Evolutionary conservation across 1,140 invertebrate species (phyloP).

Genomic region (Euura saliciscinereae): DNA sequence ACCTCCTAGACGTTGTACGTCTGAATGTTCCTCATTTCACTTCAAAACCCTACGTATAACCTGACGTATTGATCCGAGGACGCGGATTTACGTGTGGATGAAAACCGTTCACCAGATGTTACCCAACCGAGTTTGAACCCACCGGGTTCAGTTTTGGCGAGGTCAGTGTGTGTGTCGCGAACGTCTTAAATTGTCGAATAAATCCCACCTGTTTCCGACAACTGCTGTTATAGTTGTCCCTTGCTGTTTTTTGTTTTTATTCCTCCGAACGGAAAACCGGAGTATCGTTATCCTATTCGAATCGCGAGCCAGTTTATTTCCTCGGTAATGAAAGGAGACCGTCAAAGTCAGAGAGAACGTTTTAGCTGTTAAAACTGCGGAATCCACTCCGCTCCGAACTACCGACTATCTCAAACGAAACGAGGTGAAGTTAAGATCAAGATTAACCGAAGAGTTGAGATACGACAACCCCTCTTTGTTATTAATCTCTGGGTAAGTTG

Average conservation of each 20-base stretch:
- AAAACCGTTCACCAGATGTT: background rate
- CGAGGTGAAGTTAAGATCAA: constrained; percentile 2
- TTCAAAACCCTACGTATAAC: background rate
- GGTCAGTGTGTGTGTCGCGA: background rate
- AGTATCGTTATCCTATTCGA: no score
- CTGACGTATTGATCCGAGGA: background rate
- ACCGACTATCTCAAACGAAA: background rate
- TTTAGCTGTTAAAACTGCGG: no score
- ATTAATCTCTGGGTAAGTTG: background rate
- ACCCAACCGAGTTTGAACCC: background rate
- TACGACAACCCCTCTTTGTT: background rate
- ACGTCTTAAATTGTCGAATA: background rate
- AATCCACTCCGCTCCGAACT: no score
- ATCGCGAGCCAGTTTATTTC: no score
- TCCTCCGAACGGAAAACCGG: no score
- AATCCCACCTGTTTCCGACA: background rate
- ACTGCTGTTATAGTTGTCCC: background rate
- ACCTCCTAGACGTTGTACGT: no score
- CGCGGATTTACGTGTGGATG: background rate
- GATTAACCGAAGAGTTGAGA: background rate
- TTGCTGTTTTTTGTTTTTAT: background rate
- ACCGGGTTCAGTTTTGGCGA: background rate
- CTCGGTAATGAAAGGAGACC: no score
- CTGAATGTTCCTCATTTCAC: background rate
- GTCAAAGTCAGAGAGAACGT: no score